Evolutionary conservation across 2,797 vertebrate genomes (phyloP).

Genomic region (Champsocephalus gunnari): DNA sequence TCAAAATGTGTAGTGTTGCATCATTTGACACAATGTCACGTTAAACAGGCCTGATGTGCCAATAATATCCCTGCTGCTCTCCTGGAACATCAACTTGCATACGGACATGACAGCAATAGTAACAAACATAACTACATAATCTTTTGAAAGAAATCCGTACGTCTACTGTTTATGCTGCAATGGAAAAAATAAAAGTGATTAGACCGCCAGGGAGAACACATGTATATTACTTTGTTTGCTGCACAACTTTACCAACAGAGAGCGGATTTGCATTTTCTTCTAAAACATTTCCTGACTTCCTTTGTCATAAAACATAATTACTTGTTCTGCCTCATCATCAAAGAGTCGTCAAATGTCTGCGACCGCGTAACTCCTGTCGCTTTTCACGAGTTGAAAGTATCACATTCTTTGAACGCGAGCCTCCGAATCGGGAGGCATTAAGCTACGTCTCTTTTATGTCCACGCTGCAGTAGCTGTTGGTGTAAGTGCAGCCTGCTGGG

Average conservation of each 20-base stretch:
- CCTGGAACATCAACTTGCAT: no score
- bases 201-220: no score
- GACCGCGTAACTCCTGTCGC: conserved; percentile 30
- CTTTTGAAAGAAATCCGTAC: not conserved
- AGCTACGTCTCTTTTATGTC: conserved; percentile 23
- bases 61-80: no score
- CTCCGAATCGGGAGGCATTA: conserved; percentile 24
- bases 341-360: conserved; percentile 15
- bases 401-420: conserved; percentile 24
- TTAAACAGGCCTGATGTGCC: no score
- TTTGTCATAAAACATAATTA: conserved; percentile 16
- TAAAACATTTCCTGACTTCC: not conserved
- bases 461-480: conserved; percentile 32
- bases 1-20: no score
- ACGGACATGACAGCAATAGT: not conserved
- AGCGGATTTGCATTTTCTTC: not conserved
- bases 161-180: not conserved
- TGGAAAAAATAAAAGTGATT: no score
- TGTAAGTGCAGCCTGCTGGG: conserved; percentile 32
- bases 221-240: no score
- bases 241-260: not conserved
- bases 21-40: no score
- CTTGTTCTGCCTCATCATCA: conserved; percentile 19
- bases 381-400: conserved; percentile 17
- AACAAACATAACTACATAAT: not conserved